Base-by-base conservation (phyloP, 2,888 invertebrate genomes). In the Helobdella robusta region DNA sequence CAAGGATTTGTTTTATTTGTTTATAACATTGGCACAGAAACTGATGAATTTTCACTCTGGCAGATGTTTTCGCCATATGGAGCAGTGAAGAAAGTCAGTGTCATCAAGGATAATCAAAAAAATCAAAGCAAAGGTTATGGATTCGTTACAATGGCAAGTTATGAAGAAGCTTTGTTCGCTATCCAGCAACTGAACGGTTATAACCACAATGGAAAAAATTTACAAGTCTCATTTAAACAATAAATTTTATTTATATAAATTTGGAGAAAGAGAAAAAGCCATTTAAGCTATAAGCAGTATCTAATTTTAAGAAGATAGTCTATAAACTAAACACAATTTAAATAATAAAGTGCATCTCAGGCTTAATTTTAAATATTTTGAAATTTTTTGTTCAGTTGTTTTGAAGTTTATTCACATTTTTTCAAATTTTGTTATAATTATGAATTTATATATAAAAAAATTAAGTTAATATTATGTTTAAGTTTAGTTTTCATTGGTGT, bases 81-180 rank as follows among this genome's bases (percentile, higher is more conserved):
- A 18, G 74, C 74, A 8, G 77, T 80, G 34, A 44, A 74, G 68
- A 79, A 79, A 68, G 78, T 78, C 25, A 78, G 78, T 60, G 76
- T 78, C 2, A 77, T 80, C 62, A 71, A 77, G 66, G 79, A 78
- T 65, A 72, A 72, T 60, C 73, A 74, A 28, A 75, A 75, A 64
- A 74, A 74, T 64, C 71, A 73, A 62, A 75, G 77, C 65, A 80
- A 79, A 70, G 79, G 79, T 8, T 80, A 75, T 70, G 80, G 79
- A 1, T 80, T 80, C 72, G 79, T 80, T 15, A 79, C 79, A 23
- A 80, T 80, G 80, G 71, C 74, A 20, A 77, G 76, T 72, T 77
- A 75, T 66, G 71, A 75, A 25, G 79, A 80, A 64, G 80, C 80
- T 18, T 69, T 74, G 59, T 73, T 74, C 64, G 79, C 80, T 18